Percentiles rank a stretch among this genome's conserved stretches.
Conservation (phyloP, 2,113 vertebrate genomes). For the Oreochromis spilurus region DNA sequence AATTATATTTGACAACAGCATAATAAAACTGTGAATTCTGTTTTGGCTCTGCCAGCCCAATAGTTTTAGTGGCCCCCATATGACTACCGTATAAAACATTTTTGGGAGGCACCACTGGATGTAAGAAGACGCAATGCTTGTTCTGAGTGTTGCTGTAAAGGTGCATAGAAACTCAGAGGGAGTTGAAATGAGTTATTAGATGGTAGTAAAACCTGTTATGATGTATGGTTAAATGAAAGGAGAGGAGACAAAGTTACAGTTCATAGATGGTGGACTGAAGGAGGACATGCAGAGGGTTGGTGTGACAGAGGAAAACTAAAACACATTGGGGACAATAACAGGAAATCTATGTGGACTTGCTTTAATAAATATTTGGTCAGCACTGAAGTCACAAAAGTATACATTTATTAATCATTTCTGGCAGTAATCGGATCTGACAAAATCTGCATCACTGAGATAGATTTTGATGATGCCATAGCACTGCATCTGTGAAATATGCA, state of each 20-base stretch:
- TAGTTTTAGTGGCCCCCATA: not conserved
- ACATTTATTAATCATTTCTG: not conserved
- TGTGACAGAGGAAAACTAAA: not conserved
- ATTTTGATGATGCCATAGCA: not conserved
- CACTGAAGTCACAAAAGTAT: not conserved
- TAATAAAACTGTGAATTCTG: not conserved
- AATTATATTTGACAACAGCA: not conserved
- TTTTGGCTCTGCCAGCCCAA: not conserved
- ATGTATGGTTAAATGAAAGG: not conserved
- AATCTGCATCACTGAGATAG: not conserved
- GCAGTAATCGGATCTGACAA: not conserved
- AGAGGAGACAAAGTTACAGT: not conserved
- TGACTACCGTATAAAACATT: rapidly evolving
- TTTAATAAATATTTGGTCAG: not conserved
- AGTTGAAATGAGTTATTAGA: not conserved
- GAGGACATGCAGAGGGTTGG: not conserved
- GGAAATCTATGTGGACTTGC: not conserved
- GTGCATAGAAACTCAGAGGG: not conserved
- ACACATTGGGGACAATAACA: not conserved
- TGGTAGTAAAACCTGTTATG: not conserved
- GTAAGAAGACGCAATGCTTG: not conserved
- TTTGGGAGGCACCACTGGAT: not conserved
- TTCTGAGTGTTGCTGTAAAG: not conserved
- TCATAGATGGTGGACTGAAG: not conserved
- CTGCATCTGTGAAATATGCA: not conserved